phyloP scores from a whole-genome alignment of 2,888 invertebrate species.

The Drosophila subsilvestris region DNA sequence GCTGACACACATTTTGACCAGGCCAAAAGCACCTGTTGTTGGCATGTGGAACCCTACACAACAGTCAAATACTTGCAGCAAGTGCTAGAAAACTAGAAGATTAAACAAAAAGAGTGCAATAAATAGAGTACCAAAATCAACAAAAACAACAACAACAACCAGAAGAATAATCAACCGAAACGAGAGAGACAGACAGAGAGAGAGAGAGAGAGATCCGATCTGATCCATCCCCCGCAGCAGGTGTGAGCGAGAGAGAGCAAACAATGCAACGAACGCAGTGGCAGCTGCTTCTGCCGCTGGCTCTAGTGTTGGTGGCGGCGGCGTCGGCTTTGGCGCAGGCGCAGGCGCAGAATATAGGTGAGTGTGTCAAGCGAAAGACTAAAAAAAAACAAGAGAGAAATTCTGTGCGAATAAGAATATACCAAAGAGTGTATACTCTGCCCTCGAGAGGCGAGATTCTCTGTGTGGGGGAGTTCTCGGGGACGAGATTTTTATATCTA shows the following conservation, averaged over 20 bases:
- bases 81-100: constrained; percentile 9
- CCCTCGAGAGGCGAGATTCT: not conserved
- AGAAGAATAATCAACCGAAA: constrained; percentile 6
- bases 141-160: not conserved
- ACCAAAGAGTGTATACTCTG: constrained; percentile 28
- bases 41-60: not conserved
- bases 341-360: constrained; percentile 83
- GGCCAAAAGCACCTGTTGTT: not conserved
- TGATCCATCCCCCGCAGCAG: constrained; percentile 3
- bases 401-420: not conserved
- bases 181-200: not conserved
- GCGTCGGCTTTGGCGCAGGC: constrained; percentile 44
- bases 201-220: not conserved
- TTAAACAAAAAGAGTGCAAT: constrained; percentile 8
- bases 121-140: not conserved
- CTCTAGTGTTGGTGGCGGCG: constrained; percentile 58
- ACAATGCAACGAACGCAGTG: constrained; percentile 73
- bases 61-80: not conserved
- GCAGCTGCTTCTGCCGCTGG: constrained; percentile 64
- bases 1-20: constrained; percentile 1
- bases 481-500: not conserved
- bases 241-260: constrained; percentile 55
- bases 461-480: too few species aligned
- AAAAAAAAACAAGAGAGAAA: constrained; percentile 38
- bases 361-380: constrained; percentile 79